phyloP scores from a whole-genome alignment of 2,113 vertebrate genomes.

The Pelecanus crispus region DNA sequence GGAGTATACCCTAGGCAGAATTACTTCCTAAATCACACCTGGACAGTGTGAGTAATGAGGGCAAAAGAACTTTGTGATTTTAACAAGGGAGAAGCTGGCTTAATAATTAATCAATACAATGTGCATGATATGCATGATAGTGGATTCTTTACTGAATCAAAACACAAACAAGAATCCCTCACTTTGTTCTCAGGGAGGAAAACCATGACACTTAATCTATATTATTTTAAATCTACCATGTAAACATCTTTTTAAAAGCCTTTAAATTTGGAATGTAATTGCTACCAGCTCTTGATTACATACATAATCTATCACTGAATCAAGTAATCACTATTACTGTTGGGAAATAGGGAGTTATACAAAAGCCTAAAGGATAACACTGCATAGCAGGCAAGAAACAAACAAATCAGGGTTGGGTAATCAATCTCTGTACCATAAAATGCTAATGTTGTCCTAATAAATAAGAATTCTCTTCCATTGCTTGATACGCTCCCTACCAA shows the following conservation, averaged over 20 bases:
- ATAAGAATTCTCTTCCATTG: slow-evolving; percentile 22
- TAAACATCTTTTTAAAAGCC: slow-evolving; percentile 24
- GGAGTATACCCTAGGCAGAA: neutral
- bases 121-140: neutral
- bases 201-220: neutral
- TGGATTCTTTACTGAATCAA: neutral
- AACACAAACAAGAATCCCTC: neutral
- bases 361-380: neutral
- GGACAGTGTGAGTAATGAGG: neutral
- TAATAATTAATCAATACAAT: neutral
- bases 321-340: slow-evolving; percentile 40
- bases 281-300: slow-evolving; percentile 37
- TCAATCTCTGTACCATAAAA: slow-evolving; percentile 44
- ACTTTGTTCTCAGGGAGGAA: neutral
- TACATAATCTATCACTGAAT: slow-evolving; percentile 30
- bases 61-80: neutral
- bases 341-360: slow-evolving; percentile 34
- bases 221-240: slow-evolving; percentile 2
- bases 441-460: slow-evolving; percentile 36
- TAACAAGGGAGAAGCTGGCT: neutral
- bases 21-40: neutral
- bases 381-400: slow-evolving; percentile 12
- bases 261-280: slow-evolving; percentile 12
- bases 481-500: neutral
- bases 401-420: slow-evolving; percentile 27